Evolutionary conservation across 2,113 vertebrate genomes (phyloP).

Genomic region (Callocephalon fimbriatum): DNA sequence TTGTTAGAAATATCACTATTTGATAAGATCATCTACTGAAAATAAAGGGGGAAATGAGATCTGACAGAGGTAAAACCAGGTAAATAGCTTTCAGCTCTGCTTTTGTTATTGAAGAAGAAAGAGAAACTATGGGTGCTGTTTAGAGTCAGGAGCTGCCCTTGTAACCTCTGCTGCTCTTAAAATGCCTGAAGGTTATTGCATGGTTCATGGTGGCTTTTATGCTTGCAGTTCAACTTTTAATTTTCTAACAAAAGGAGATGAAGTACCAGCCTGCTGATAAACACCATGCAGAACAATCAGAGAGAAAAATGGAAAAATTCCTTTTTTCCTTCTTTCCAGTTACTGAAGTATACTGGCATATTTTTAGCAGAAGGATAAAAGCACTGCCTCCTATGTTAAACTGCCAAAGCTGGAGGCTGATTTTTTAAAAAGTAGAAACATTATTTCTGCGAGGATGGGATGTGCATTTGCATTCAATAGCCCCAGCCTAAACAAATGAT

Average conservation of each 20-base stretch:
- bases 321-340: not conserved
- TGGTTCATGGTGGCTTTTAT: slow-evolving; percentile 62
- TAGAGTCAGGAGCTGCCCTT: slow-evolving; percentile 76
- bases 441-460: not conserved
- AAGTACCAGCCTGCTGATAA: slow-evolving; percentile 12
- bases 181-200: slow-evolving; percentile 77
- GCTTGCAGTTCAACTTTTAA: slow-evolving; percentile 69
- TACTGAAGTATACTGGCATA: not conserved
- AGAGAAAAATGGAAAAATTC: not conserved
- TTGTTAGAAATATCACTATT: slow-evolving; percentile 39
- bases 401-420: not conserved
- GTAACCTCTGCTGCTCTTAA: slow-evolving; percentile 77
- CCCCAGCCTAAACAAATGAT: not conserved
- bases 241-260: slow-evolving; percentile 46
- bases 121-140: slow-evolving; percentile 80
- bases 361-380: not conserved
- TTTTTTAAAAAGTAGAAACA: not conserved
- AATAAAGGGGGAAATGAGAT: slow-evolving; percentile 69
- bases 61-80: slow-evolving; percentile 73
- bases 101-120: slow-evolving; percentile 73
- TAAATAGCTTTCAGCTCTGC: slow-evolving; percentile 77
- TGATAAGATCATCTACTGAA: slow-evolving; percentile 58
- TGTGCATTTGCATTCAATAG: not conserved
- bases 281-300: not conserved
- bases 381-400: not conserved